Evolutionary conservation across 2,888 invertebrate genomes (phyloP), one percentile per base, ranked within the genome.

Genomic region (Coenonympha arcania): DNA sequence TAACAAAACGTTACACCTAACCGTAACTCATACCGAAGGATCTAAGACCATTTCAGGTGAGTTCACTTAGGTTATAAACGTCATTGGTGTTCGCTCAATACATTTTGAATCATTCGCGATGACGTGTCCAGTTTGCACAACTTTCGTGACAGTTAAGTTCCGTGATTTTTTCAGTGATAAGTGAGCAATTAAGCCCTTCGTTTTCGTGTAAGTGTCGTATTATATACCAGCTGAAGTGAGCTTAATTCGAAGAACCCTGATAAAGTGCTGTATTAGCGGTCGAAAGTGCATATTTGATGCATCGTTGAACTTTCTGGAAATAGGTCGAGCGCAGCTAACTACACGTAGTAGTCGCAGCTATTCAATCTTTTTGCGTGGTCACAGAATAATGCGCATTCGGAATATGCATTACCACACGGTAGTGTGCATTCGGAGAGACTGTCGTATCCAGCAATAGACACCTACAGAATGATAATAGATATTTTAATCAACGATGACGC

Each of bases 1-100:
- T 59, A 66, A 66, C 60, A 64, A 57, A 60, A 55, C 65, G 69
- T 71, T 66, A 64, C 71, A 73, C 71, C 74, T 77, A 75, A 71
- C 63, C 55, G 49, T 43, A 46, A 33, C 44, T 36, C 43, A 30
- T 24, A 40, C 13, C 43, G 30, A 50, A 60, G 53, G 41, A 59
- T 41, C 36, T 47, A 50, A 41, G 26, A 46, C 20, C 42, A 33
- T 43, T n/a, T 43, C 31, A 70, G 78, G 81, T 80, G 61, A 79
- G 81, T 74, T 58, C 63, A 61, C 63, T 31, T 47, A 36, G 57
- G 39, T 52, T 55, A 58, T 57, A 52, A 75, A 71, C 68, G 73
- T 62, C 53, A 56, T 62, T 52, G 37, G 53, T 52, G 52, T 46
- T 62, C 72, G 73, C 77, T 72, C 69, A 61, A 50, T 31, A 46